Evolutionary conservation across 2,888 invertebrate genomes (phyloP), one percentile per base, ranked within the genome.

Genomic region (Tachina lurida): DNA sequence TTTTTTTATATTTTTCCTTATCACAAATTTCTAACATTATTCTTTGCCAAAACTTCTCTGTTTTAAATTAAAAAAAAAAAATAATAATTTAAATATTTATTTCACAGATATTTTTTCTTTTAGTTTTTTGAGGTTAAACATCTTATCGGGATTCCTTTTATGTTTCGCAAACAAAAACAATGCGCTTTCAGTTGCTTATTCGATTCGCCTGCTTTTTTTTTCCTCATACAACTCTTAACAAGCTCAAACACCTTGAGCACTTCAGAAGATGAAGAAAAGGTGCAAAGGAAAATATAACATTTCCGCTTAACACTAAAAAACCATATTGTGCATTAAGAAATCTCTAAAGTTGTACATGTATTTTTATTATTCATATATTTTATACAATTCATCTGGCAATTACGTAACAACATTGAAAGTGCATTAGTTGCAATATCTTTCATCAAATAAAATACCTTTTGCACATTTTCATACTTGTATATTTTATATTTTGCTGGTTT

Each of bases 331-430:
- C 71, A 79, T 75, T 65, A 60, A 60, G 43, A 62, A 52, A 31
- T 73, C 31, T 56, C 54, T 19, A 68, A 68, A 54, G 19, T 41
- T 47, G 13, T 49, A 58, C n/a, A 67, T 54, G 56, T 74, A 54
- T 60, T 78, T 54, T 84, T 78, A 74, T 74, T 78, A 56, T 58
- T 63, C 56, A 47, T 65, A 58, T 85, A 74, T 67, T 86, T 83
- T 86, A 41, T 60, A 86, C 79, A 74, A 84, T 81, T 65, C 80
- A 70, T 81, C 73, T 78, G 43, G 65, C 84, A 77, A 84, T 86
- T 84, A 86, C 84, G 80, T 86, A 84, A 86, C 83, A 79, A 86
- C 86, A 86, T 77, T 76, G 86, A 86, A 86, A 86, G 83, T 83
- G 86, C 86, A 86, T 86, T 86, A 86, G 76, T 76, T 76, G 83